Evolutionary conservation across 2,113 vertebrate genomes (phyloP).

Genomic region (Anarhynchus alexandrinus): DNA sequence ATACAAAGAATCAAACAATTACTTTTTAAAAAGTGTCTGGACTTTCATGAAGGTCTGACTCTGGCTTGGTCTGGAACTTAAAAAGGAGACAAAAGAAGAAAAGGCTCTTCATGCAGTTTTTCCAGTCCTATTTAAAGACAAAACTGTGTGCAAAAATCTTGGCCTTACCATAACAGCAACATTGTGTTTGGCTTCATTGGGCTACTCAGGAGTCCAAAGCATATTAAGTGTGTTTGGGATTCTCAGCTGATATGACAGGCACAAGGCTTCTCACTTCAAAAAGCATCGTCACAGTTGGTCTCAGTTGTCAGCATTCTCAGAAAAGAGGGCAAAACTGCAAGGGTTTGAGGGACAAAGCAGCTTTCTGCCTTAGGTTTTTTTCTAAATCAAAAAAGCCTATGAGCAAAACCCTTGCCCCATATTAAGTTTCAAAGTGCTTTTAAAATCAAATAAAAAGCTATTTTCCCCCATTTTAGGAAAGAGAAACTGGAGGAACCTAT

Average conservation of each 20-base stretch:
- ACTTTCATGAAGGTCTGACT: slow-evolving; percentile 4
- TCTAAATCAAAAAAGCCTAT: not conserved
- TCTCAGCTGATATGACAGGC: not conserved
- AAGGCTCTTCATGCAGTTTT: not conserved
- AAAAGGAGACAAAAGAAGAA: slow-evolving; percentile 27
- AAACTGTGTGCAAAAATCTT: not conserved
- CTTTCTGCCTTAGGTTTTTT: not conserved
- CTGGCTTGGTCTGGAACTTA: not conserved
- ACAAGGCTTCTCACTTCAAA: not conserved
- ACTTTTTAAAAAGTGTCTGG: not conserved
- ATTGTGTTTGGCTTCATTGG: slow-evolving; percentile 18
- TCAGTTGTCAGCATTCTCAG: not conserved
- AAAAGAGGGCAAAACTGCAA: not conserved
- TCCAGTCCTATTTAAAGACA: slow-evolving; percentile 9
- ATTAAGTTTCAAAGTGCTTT: not conserved
- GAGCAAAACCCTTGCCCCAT: not conserved
- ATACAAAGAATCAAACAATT: slow-evolving; percentile 34
- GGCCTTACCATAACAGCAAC: slow-evolving; percentile 13
- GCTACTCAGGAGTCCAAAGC: not conserved
- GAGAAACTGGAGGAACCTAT: not conserved
- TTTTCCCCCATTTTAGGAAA: not conserved
- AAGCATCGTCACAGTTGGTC: not conserved
- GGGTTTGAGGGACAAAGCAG: not conserved
- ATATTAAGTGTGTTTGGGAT: not conserved
- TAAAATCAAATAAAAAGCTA: not conserved